phyloP scores from a whole-genome alignment of 2,888 invertebrate species.

The Crossocerus cetratus region DNA sequence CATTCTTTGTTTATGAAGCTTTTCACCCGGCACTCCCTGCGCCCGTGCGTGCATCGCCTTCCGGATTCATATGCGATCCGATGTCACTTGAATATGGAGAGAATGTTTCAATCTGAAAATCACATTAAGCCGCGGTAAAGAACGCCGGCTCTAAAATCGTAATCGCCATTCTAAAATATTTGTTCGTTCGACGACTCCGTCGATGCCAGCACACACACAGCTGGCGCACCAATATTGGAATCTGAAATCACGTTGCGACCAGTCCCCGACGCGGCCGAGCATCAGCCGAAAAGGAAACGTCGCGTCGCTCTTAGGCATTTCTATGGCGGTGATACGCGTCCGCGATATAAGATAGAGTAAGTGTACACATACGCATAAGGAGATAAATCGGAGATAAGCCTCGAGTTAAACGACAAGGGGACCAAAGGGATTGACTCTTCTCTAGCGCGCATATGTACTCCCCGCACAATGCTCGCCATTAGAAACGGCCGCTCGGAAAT shows the following conservation, averaged over 20 bases:
- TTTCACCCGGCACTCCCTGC: constrained; percentile 51
- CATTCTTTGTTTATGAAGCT: constrained; percentile 52
- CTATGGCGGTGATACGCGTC: constrained; percentile 18
- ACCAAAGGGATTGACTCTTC: constrained; percentile 10
- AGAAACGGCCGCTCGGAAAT: background rate
- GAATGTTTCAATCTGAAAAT: background rate
- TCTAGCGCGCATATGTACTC: too few relatives aligned
- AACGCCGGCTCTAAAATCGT: too few relatives aligned
- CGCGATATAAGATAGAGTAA: constrained; percentile 38
- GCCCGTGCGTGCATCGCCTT: constrained; percentile 18
- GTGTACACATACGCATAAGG: constrained; percentile 35
- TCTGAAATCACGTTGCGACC: constrained; percentile 9
- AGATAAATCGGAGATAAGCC: constrained; percentile 52
- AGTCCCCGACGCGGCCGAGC: background rate
- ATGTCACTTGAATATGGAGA: background rate
- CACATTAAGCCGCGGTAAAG: too few relatives aligned
- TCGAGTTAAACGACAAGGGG: constrained; percentile 22
- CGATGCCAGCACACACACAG: too few relatives aligned
- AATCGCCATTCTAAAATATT: too few relatives aligned
- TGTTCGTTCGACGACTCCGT: too few relatives aligned
- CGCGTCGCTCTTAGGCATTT: constrained; percentile 12
- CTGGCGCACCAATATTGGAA: too few relatives aligned
- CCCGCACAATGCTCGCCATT: background rate
- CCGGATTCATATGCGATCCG: background rate
- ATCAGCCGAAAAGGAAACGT: background rate